Evolutionary conservation across 2,113 vertebrate genomes (phyloP), one percentile per base, ranked within the genome.

Genomic region (Rhizomys pruinosus): DNA sequence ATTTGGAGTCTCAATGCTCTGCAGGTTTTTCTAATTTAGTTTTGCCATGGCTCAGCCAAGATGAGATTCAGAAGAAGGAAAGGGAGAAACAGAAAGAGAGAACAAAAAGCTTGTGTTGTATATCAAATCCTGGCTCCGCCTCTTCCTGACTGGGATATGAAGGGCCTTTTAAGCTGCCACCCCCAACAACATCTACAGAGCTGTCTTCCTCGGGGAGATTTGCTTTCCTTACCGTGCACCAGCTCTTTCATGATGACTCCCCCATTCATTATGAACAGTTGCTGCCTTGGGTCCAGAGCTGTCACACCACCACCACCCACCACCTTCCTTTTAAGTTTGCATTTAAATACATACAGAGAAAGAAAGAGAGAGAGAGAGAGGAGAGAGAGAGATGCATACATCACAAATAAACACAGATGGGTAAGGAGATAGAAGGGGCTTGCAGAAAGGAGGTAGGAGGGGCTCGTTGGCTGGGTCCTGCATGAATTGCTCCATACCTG

Each of bases 11-110:
- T 73, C 34, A 34, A 27, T 64, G 93, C 96, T 97, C 97, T 74
- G 93, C 96, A 96, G 94, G 84, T 89, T 97, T 97, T 97, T 97
- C 97, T 97, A 97, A 98, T 98, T 97, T 97, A 97, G 89, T 96
- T 97, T 96, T 66, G 91, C 96, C 86, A 72, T 90, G 86, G 96
- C 96, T 97, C 95, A 87, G 96, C 95, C 95, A 96, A 97, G 95
- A 93, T 84, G 69, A 96, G 93, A 94, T 91, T 0, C 0, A 64
- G 93, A 91, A 95, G 61, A 72, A 52, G 84, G 52, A 86, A 84
- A 57, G 23, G 42, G 11, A 22, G 42, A 63, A 34, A 37, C 42
- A 52, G 22, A 44, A 44, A 68, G 47, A 47, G 29, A n/a, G 64
- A 73, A 59, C 61, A 80, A 59, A 73, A 66, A 77, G 34, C 73